A percentile compares a stretch with the other conserved stretches of the same genome.
These are phyloP conservation scores for Varecia variegata DNA, from an alignment of 2,797 vertebrate genomes.

Conservation along the genomic window DNA sequence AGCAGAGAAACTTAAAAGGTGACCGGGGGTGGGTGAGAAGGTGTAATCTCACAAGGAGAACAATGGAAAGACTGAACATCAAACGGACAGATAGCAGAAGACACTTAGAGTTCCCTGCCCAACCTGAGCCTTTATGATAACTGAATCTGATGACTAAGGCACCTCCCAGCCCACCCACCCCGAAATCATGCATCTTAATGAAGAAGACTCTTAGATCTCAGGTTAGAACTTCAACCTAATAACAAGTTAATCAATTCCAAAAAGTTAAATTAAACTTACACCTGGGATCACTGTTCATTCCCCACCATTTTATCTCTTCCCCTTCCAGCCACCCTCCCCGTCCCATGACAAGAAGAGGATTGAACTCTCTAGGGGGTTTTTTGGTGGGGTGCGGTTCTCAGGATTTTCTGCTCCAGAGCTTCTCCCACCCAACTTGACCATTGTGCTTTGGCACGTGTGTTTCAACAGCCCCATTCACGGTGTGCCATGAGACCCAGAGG, in stretches of 20 bases:
- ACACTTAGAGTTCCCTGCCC: constrained; percentile 6
- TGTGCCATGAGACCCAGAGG: neutral
- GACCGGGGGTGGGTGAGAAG: neutral
- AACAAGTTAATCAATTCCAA: constrained; percentile 57
- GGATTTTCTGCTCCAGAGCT: neutral
- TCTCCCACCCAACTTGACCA: neutral
- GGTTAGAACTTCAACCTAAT: constrained; percentile 42
- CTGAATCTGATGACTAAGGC: neutral
- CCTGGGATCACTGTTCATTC: neutral
- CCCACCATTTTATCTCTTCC: neutral
- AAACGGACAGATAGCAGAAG: constrained; percentile 35
- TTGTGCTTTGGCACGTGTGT: rapidly evolving
- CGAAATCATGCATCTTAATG: neutral
- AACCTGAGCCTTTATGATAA: constrained; percentile 54
- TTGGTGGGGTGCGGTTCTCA: neutral
- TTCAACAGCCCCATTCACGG: neutral
- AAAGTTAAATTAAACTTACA: constrained; percentile 29
- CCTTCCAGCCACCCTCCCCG: neutral
- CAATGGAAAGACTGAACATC: constrained; percentile 45
- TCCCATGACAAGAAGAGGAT: neutral
- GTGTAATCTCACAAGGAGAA: constrained; percentile 34
- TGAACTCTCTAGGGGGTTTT: neutral
- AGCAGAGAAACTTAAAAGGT: constrained; percentile 47
- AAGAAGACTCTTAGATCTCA: constrained; percentile 37
- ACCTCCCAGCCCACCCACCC: neutral